phyloP scores from a whole-genome alignment of 2,113 vertebrate genomes.

The Phyllostomus hastatus region DNA sequence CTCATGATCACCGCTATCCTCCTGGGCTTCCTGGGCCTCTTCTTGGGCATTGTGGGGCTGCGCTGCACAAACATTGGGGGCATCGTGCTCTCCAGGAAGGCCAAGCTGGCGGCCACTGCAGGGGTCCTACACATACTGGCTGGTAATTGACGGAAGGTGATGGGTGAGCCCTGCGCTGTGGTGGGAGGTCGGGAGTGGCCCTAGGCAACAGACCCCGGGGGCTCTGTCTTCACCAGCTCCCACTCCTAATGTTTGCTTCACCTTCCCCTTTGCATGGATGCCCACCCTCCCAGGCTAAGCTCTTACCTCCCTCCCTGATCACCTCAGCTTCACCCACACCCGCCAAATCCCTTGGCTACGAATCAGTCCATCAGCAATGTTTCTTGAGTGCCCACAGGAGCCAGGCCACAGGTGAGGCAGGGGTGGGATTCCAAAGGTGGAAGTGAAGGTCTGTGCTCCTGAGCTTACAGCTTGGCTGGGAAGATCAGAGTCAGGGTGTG shows the following conservation, averaged over 20 bases:
- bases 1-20: conserved; percentile 87
- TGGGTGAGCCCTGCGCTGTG: background rate
- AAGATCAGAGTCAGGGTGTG: background rate
- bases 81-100: conserved; percentile 81
- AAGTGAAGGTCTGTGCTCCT: background rate
- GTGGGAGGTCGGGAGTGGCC: background rate
- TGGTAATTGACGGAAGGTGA: conserved; percentile 76
- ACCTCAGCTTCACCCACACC: background rate
- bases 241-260: background rate
- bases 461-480: background rate
- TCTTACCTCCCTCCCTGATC: background rate
- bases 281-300: background rate
- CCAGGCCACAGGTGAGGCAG: background rate
- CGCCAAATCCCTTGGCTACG: background rate
- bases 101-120: conserved; percentile 80
- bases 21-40: conserved; percentile 84
- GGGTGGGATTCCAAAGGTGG: background rate
- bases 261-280: background rate
- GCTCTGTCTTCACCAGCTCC: background rate
- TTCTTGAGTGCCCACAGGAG: background rate
- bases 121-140: conserved; percentile 86
- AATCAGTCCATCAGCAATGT: background rate
- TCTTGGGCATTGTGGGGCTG: conserved; percentile 83
- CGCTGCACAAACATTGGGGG: conserved; percentile 86
- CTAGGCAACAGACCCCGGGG: background rate